Conservation (phyloP, 2,797 vertebrate species). For the Erethizon dorsatum region DNA sequence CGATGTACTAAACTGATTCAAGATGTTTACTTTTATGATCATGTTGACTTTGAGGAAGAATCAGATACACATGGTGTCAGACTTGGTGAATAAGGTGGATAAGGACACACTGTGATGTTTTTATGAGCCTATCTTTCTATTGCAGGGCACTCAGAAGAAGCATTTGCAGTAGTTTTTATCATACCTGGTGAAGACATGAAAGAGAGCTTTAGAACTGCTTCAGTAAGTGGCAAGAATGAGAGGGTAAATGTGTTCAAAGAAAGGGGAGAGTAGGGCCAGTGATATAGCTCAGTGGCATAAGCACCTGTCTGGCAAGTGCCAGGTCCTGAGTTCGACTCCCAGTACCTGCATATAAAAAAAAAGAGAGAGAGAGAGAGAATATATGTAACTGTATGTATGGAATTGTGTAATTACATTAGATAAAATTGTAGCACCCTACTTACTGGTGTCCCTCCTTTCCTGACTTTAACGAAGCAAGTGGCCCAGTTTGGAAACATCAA, state of each 20-base stretch:
- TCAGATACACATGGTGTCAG: not conserved
- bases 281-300: too few relatives aligned
- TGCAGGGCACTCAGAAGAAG: not conserved
- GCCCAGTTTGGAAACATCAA: not conserved
- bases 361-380: not conserved
- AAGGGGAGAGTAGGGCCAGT: not conserved
- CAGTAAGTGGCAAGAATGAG: not conserved
- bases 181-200: not conserved
- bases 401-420: not conserved
- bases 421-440: not conserved
- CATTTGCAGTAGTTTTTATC: not conserved
- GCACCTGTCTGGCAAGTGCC: too few relatives aligned
- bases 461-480: not conserved
- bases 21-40: not conserved
- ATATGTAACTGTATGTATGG: not conserved
- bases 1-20: not conserved
- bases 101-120: not conserved
- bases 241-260: not conserved
- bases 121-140: not conserved
- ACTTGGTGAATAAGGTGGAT: not conserved
- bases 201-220: not conserved
- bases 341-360: too few relatives aligned
- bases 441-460: not conserved
- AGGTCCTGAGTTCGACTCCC: too few relatives aligned
- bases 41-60: not conserved